Evolutionary conservation across 2,888 invertebrate genomes (phyloP).

Genomic region (Mimumesa dahlbomi): DNA sequence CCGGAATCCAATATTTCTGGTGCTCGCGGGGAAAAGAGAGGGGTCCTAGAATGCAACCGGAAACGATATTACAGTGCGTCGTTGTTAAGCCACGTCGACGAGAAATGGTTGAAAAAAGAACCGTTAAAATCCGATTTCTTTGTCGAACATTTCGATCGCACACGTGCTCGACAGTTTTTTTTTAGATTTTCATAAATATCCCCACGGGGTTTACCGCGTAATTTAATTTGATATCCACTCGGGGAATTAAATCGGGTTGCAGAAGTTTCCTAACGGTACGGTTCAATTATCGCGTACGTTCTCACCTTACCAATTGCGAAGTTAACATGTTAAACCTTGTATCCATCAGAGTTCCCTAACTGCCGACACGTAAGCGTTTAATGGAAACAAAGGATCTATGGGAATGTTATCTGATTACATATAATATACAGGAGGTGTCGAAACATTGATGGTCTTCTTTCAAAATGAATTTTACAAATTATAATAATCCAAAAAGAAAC

Average conservation of each 20-base stretch:
- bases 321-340: constrained; percentile 9
- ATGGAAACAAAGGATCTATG: not conserved
- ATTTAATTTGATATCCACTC: no score
- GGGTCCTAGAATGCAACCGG: constrained; percentile 44
- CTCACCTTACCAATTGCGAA: constrained; percentile 5
- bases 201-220: no score
- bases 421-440: no score
- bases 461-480: no score
- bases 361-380: not conserved
- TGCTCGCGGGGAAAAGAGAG: constrained; percentile 27
- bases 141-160: no score
- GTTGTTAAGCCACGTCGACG: not conserved
- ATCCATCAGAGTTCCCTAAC: constrained; percentile 5
- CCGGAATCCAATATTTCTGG: constrained; percentile 55
- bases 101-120: not conserved
- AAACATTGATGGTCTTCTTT: no score
- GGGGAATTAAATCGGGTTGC: no score
- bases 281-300: not conserved
- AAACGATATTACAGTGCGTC: constrained; percentile 53
- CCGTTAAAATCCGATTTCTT: not conserved
- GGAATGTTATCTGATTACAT: no score
- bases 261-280: no score
- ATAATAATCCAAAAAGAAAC: no score
- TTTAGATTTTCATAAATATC: no score
- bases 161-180: no score